Conservation (phyloP, 2,113 vertebrate species). For the Gambusia affinis region DNA sequence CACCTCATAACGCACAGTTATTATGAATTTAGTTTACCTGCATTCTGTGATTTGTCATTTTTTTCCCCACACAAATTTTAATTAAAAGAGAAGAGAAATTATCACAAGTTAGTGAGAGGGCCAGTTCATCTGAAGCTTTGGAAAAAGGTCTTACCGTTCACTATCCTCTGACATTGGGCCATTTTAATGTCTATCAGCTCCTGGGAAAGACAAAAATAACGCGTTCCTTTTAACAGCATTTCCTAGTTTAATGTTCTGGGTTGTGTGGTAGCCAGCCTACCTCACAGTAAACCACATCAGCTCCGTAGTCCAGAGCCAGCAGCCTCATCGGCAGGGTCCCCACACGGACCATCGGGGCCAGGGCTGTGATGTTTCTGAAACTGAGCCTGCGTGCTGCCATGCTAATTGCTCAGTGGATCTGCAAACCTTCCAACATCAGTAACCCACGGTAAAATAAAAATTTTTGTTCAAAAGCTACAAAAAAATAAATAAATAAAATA, state of each 20-base stretch:
- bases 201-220: constrained; percentile 69
- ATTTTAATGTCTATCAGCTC: constrained; percentile 97
- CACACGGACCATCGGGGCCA: constrained; percentile 96
- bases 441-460: too few relatives aligned
- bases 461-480: too few relatives aligned
- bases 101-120: too few relatives aligned
- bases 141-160: constrained; percentile 84
- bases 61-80: too few relatives aligned
- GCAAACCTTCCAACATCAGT: not conserved
- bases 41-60: too few relatives aligned
- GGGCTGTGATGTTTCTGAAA: constrained; percentile 84
- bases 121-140: too few relatives aligned
- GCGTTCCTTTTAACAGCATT: too few relatives aligned
- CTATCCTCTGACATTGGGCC: constrained; percentile 89
- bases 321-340: constrained; percentile 95
- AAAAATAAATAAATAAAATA: too few relatives aligned
- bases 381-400: constrained; percentile 72
- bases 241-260: not conserved
- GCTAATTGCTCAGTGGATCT: constrained; percentile 18
- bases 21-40: too few relatives aligned
- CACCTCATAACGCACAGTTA: too few relatives aligned
- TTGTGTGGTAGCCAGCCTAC: constrained; percentile 64
- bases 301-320: constrained; percentile 94
- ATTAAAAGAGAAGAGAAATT: too few relatives aligned
- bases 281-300: constrained; percentile 96